Percentiles rank a stretch among this genome's conserved stretches.
phyloP scores from a whole-genome alignment of 2,797 vertebrate species.

The Helicolenus hilgendorfi region DNA sequence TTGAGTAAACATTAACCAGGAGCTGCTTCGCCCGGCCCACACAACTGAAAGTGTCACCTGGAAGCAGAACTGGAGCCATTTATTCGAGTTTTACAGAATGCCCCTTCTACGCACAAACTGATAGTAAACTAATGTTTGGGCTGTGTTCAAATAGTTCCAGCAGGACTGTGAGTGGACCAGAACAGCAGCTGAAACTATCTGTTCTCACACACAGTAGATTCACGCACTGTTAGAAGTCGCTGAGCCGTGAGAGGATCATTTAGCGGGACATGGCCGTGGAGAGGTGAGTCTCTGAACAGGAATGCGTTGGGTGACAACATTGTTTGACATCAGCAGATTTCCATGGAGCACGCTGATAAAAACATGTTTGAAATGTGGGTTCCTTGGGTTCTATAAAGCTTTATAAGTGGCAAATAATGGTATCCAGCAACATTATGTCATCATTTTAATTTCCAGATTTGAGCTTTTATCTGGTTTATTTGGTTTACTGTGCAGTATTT shows the following conservation, averaged over 20 bases:
- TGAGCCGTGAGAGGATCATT: slow-evolving; percentile 59
- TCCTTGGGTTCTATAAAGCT: not conserved
- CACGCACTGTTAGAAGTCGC: slow-evolving; percentile 38
- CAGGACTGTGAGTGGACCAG: not conserved
- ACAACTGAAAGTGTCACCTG: not conserved
- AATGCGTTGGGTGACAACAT: not conserved
- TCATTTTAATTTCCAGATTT: not conserved
- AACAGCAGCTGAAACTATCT: slow-evolving; percentile 23
- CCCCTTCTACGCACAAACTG: not conserved
- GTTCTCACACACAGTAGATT: slow-evolving; percentile 2
- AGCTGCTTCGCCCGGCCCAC: slow-evolving; percentile 26
- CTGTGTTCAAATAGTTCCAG: not conserved
- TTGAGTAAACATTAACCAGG: slow-evolving; percentile 86
- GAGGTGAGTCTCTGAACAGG: slow-evolving; percentile 75
- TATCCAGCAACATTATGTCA: not conserved
- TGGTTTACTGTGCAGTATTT: slow-evolving; percentile 40
- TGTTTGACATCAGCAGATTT: slow-evolving; percentile 22
- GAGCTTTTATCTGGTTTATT: not conserved
- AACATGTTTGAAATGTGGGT: not conserved
- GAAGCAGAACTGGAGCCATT: not conserved
- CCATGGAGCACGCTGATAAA: not conserved
- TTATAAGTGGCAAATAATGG: not conserved
- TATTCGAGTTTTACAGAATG: not conserved
- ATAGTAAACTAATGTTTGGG: slow-evolving; percentile 2
- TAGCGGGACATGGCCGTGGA: slow-evolving; percentile 66